Evolutionary conservation across 2,888 invertebrate genomes (phyloP).

Genomic region (Parnassius mnemosyne): DNA sequence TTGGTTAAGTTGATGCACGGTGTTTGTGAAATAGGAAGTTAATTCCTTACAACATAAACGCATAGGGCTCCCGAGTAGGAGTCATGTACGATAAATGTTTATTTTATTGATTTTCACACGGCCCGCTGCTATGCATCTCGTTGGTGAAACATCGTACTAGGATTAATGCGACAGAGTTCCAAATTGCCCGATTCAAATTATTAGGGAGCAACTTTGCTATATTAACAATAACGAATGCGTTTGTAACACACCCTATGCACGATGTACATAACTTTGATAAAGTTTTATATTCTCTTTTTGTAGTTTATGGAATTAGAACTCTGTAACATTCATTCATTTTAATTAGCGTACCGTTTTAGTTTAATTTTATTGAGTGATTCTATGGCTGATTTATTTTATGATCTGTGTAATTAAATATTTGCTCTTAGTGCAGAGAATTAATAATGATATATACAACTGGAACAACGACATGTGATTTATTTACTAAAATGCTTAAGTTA

Average conservation of each 20-base stretch:
- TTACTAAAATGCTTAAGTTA: too few species aligned
- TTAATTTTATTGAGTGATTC: constrained; percentile 54
- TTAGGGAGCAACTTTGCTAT: constrained; percentile 65
- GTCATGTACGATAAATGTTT: constrained; percentile 66
- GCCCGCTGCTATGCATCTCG: constrained; percentile 57
- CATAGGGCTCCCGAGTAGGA: constrained; percentile 31
- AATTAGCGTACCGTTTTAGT: constrained; percentile 48
- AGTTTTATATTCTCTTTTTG: constrained; percentile 57
- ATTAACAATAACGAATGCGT: constrained; percentile 72
- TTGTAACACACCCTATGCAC: constrained; percentile 54
- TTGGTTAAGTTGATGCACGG: constrained; percentile 22
- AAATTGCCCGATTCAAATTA: constrained; percentile 58
- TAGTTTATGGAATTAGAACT: constrained; percentile 54
- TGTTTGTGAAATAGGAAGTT: constrained; percentile 26
- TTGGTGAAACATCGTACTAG: constrained; percentile 45
- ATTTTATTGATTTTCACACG: constrained; percentile 79
- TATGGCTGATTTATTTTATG: constrained; percentile 68
- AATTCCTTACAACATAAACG: constrained; percentile 28
- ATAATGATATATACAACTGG: too few species aligned
- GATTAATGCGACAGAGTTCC: constrained; percentile 59
- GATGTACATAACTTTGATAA: constrained; percentile 59
- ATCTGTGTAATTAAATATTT: constrained; percentile 62
- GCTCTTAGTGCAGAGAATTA: constrained; percentile 1
- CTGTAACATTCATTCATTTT: constrained; percentile 51
- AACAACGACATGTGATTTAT: too few species aligned